Evolutionary conservation across 2,888 invertebrate species (phyloP).

Genomic region (Rapana venosa): DNA sequence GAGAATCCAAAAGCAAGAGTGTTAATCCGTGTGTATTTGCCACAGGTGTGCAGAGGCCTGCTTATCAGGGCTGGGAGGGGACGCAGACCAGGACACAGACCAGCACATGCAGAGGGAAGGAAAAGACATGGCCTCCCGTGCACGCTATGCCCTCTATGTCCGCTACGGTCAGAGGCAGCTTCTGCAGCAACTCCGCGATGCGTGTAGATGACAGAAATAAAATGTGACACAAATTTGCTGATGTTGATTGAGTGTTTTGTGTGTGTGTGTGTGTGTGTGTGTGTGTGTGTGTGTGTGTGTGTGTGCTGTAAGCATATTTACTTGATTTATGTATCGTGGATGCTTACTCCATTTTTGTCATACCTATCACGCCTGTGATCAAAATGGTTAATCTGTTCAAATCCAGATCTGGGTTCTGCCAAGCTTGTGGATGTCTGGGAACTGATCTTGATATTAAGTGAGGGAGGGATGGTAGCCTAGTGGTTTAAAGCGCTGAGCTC

Average conservation of each 20-base stretch:
- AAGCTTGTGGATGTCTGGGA: no score
- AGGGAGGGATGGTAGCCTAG: no score
- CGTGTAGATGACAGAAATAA: conserved; percentile 38
- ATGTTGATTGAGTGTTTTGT: no score
- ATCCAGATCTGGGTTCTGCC: no score
- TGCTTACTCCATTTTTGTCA: no score
- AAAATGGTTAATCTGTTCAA: no score
- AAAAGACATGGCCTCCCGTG: conserved; percentile 44
- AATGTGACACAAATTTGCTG: neutral
- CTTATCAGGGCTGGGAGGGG: conserved; percentile 56
- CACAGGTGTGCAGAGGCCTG: conserved; percentile 56
- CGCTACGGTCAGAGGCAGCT: conserved; percentile 65
- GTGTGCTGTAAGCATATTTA: neutral
- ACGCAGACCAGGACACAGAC: conserved; percentile 48
- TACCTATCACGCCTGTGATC: no score
- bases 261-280: conserved; percentile 25
- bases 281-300: neutral
- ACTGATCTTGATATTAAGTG: no score
- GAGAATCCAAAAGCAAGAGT: no score
- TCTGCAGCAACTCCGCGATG: conserved; percentile 55
- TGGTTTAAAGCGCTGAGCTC: no score
- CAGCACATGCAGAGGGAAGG: no score
- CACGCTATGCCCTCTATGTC: conserved; percentile 63
- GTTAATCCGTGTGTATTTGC: neutral
- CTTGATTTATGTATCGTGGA: no score